Evolutionary conservation across 92 coral and sea anemone genomes (phyloP), one percentile per base, ranked within the genome.

Genomic region (Epizoanthus fatuus): DNA sequence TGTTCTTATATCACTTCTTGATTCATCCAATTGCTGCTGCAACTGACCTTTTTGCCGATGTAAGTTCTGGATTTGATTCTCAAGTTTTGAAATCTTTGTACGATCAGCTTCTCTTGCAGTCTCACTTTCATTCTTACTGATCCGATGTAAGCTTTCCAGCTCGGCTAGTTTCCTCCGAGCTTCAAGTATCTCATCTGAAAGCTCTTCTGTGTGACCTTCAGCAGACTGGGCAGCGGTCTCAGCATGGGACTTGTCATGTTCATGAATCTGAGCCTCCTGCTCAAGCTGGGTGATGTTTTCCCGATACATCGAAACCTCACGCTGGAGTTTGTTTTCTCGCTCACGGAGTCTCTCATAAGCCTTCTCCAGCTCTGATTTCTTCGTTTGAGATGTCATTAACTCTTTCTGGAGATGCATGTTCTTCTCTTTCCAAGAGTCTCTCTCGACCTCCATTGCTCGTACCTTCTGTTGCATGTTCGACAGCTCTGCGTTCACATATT

Each of bases 361-460:
- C 47, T 80, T 88, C 63, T 92, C 98, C 42, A 91, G 53, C 74
- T 96, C 99, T 0, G 84, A 70, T 52, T 49, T 88, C 56, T 90
- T 92, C 69, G 92, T 86, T 67, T 88, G 87, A 7, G 88, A 86
- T 49, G 94, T 80, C 68, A 90, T 84, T 16, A 87, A 10, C 44
- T 95, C 94, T 74, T 95, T 95, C 69, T 95, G 94, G 14, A 90
- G 90, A 80, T 92, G 87, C 68, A 95, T 68, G 71, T 90, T 92
- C 81, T 95, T 90, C 87, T 81, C 90, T 25, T 90, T 73, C 91
- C 86, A 73, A 0, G 95, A 88, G 2, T 93, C 94, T 1, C 94
- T 83, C 52, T 95, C 93, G 15, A 84, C 93, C 52, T 95, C 96
- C 38, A 93, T 75, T 35, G 86, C 84, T 53, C 63, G 72, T 12